Base-by-base conservation (phyloP, 2,888 invertebrate genomes). In the Platycheirus rosarum region DNA sequence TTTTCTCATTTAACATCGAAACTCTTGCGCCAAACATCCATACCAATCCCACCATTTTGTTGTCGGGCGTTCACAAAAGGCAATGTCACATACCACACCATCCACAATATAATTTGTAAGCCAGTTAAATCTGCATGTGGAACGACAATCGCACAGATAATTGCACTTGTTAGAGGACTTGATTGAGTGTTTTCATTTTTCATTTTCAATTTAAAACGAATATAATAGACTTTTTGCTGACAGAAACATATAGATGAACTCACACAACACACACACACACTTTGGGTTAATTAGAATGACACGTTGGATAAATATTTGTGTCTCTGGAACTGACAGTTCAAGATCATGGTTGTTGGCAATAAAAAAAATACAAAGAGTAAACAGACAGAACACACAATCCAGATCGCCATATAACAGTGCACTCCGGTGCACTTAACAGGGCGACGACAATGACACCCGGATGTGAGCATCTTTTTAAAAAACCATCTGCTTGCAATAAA, bases 211-310 rank as follows among this genome's bases (percentile, higher is more conserved):
- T 42, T 46, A 44, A 62, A 35, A 62, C 14, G 29, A 63, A 60
- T 62, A 75, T 75, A 68, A 75, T 48, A 35, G 32, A 14, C 26
- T 9, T 48, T 37, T 57, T 62, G 35, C 3, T 57, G 75, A 68
- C 75, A 75, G 68, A 62, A 68, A 68, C 75, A 75, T 60, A 62
- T 68, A 53, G 68, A 68, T 60, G 44, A 51, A 53, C 32, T 60
- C 44, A 69, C 14, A 57, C 14, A 23, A 4, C 2, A 23, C 23
- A 23, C 6, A 23, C 23, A 23, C 40, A 40, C 23, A 57, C 69
- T 69, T 69, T 70, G 37, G 70, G 46, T 76, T 76, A 76, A 76
- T 76, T 69, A 69, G 55, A 63, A 46, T 69, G 26, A 53, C n/a
- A n/a, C 32, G 49, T 51, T 65, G 55, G n/a, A 44, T 60, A 13